Conservation (phyloP, 2,888 invertebrate species). For the Pemphredon lugubris region DNA sequence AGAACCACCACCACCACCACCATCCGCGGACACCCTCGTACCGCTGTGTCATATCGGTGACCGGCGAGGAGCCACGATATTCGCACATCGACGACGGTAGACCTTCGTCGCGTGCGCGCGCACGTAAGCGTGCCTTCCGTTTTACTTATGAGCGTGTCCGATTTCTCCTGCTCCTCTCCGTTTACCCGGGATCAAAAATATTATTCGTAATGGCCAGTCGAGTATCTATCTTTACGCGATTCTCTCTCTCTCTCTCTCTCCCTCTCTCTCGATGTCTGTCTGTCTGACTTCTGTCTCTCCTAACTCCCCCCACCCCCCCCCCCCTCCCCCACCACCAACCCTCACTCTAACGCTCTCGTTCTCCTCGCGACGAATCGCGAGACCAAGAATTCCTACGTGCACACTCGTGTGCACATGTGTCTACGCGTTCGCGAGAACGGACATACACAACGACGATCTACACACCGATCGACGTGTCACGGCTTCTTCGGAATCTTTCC, state of each 20-base stretch:
- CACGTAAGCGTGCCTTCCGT: slow-evolving; percentile 41
- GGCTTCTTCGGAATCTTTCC: not conserved
- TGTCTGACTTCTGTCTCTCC: not conserved
- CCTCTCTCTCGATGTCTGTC: slow-evolving; percentile 10
- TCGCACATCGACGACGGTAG: slow-evolving; percentile 52
- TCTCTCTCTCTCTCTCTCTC: not conserved
- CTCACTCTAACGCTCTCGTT: too few species aligned
- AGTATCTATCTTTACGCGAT: slow-evolving; percentile 4
- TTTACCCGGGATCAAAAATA: slow-evolving; percentile 8
- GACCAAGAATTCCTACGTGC: not conserved
- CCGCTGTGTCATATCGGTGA: slow-evolving; percentile 50
- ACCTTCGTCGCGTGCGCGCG: slow-evolving; percentile 47
- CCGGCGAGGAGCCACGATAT: slow-evolving; percentile 34
- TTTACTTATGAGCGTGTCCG: slow-evolving; percentile 18
- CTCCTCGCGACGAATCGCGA: too few species aligned
- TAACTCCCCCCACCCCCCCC: too few species aligned
- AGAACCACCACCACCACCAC: not conserved
- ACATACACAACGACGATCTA: not conserved
- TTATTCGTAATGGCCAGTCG: too few species aligned
- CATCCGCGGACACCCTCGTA: too few species aligned
- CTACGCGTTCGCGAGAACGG: not conserved
- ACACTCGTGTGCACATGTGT: not conserved
- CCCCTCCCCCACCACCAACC: too few species aligned
- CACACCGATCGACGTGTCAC: not conserved
- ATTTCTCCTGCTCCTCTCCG: slow-evolving; percentile 25